Evolutionary conservation across 1,140 invertebrate species (phyloP), one percentile per base, ranked within the genome.

Genomic region (Zaprionus ghesquierei): DNA sequence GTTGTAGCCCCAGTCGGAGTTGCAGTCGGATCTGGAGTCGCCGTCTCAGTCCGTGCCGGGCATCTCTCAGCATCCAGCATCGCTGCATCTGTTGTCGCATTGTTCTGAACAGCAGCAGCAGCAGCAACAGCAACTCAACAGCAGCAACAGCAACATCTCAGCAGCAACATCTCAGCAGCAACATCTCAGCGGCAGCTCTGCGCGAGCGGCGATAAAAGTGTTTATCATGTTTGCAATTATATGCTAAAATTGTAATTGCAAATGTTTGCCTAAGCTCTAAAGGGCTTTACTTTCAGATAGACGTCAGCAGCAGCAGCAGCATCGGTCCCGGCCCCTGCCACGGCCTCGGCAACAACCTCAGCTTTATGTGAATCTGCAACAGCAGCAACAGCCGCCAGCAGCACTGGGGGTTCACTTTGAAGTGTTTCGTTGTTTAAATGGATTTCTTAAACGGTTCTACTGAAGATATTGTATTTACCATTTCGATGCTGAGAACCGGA

Each of bases 221-320:
- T 89, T 89, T 89, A 89, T 89, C 85, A 89, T 89, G 84, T 89
- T 89, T 89, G 84, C 84, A 89, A 89, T 89, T 89, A 89, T 89
- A 89, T 89, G 84, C 84, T 89, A 89, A 89, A 89, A 89, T 89
- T 89, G 84, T 89, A 89, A 89, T 89, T 89, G 84, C 84, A 89
- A 89, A 89, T 89, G 84, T 89, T 89, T 89, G 74, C 84, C 79
- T 69, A 87, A 89, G 84, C 79, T 77, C 60, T 66, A 71, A 75
- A 84, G 84, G 84, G 79, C 75, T 89, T 76, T 79, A 76, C 75
- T 75, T 66, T 70, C 68, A 79, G 75, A 73, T 72, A 84, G 79
- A 72, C 76, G 63, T 77, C 64, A 22, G 27, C 59, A 56, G 53
- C 55, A 33, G 33, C 2, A 0, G 3, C 25, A 9, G 31, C 41